These are phyloP conservation scores for Lycaon pictus DNA, from an alignment of 2,113 vertebrate genomes.

Conservation along the genomic window DNA sequence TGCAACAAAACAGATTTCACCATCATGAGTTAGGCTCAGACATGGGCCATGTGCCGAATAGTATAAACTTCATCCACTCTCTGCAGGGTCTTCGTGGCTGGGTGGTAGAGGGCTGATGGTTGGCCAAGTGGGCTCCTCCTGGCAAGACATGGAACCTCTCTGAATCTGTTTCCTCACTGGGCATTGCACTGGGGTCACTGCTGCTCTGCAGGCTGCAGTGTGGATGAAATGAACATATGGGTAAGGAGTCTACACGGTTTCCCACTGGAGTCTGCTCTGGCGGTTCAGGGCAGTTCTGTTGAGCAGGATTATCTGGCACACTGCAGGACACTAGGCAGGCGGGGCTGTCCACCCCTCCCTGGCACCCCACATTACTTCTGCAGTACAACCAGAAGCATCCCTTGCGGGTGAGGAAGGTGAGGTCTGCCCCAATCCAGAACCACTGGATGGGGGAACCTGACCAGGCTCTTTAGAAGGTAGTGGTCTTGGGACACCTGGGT, in stretches of 20 bases:
- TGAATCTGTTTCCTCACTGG: background rate
- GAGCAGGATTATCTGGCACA: background rate
- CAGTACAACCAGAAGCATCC: background rate
- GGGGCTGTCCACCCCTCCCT: background rate
- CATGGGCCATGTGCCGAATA: accelerated
- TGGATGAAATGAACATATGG: no score
- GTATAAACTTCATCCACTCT: no score
- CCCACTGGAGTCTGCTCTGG: background rate
- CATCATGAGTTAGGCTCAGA: background rate
- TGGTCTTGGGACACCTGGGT: no score
- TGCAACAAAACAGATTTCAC: slow-evolving; percentile 79
- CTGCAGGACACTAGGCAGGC: accelerated
- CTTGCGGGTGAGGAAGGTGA: background rate
- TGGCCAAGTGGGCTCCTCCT: background rate
- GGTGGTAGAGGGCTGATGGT: background rate
- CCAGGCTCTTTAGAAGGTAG: background rate
- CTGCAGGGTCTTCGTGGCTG: background rate
- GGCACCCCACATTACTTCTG: accelerated
- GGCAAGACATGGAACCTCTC: background rate
- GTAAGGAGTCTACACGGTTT: no score
- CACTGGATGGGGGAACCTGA: accelerated
- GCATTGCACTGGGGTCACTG: background rate
- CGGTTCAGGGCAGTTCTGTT: no score
- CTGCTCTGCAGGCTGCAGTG: background rate
- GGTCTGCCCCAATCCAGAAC: background rate